Evolutionary conservation across 2,797 vertebrate species (phyloP).

Genomic region (Sebastes oblongus): DNA sequence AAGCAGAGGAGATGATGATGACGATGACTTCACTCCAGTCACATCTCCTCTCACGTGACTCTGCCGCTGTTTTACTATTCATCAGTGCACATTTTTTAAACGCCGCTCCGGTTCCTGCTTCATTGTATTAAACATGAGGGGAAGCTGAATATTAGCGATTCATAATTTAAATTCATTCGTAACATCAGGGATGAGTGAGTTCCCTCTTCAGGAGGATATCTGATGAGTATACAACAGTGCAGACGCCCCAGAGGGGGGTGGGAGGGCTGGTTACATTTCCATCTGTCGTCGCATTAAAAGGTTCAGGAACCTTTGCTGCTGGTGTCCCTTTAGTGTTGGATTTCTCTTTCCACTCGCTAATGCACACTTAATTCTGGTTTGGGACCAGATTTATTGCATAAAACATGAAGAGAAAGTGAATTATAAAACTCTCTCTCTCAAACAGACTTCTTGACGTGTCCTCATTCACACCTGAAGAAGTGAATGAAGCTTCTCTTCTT

Average conservation of each 20-base stretch:
- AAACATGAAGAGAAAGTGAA: conserved; percentile 19
- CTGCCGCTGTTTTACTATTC: background rate
- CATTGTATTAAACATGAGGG: conserved; percentile 11
- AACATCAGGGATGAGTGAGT: background rate
- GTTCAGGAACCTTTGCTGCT: background rate
- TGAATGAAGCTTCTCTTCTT: background rate
- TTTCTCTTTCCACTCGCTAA: background rate
- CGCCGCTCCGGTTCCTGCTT: background rate
- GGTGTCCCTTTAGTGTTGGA: background rate
- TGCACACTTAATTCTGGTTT: background rate
- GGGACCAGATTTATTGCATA: conserved; percentile 10
- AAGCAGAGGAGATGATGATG: background rate
- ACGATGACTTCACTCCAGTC: background rate
- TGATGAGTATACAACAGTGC: background rate
- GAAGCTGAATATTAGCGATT: conserved; percentile 1
- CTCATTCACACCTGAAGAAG: background rate
- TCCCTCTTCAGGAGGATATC: background rate
- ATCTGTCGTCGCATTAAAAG: background rate
- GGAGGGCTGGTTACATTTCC: background rate
- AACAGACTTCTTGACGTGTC: background rate
- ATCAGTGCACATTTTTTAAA: conserved; percentile 1
- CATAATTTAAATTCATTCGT: background rate
- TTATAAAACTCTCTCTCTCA: background rate
- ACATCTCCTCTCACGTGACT: background rate
- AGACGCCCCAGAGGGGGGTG: background rate